Percentiles rank a stretch among this genome's conserved stretches.
Conservation (phyloP, 2,888 invertebrate species). For the Pammene aurita region DNA sequence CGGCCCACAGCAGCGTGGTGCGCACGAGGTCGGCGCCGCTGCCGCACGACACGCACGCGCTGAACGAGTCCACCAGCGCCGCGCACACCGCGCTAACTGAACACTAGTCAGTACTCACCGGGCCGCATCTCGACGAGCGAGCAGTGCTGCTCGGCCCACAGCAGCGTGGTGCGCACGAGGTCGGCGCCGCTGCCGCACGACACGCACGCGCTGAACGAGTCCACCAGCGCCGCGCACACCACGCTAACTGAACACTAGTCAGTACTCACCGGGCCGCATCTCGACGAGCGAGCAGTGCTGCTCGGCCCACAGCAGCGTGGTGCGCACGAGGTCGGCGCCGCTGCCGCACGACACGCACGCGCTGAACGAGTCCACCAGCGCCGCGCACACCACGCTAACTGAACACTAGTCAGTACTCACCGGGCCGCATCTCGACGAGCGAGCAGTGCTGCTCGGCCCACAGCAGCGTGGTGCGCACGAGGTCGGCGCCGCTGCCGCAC, state of each 20-base stretch:
- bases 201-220: conserved; percentile 95
- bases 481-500: conserved; percentile 92
- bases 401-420: conserved; percentile 76
- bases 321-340: conserved; percentile 93
- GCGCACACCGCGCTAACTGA: too few relatives aligned
- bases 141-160: conserved; percentile 98
- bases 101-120: conserved; percentile 82
- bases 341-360: conserved; percentile 95
- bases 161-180: conserved; percentile 93
- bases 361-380: conserved; percentile 95
- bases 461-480: conserved; percentile 94
- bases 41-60: too few relatives aligned
- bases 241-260: conserved; percentile 89
- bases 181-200: conserved; percentile 94
- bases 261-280: conserved; percentile 92
- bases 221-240: conserved; percentile 94
- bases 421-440: conserved; percentile 95
- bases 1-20: too few relatives aligned
- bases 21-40: too few relatives aligned
- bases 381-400: conserved; percentile 88
- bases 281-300: conserved; percentile 97
- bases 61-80: too few relatives aligned
- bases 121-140: conserved; percentile 96
- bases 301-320: conserved; percentile 96
- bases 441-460: conserved; percentile 99